Conservation (phyloP, 2,113 vertebrate species). For the Chloroceryle aenea region DNA sequence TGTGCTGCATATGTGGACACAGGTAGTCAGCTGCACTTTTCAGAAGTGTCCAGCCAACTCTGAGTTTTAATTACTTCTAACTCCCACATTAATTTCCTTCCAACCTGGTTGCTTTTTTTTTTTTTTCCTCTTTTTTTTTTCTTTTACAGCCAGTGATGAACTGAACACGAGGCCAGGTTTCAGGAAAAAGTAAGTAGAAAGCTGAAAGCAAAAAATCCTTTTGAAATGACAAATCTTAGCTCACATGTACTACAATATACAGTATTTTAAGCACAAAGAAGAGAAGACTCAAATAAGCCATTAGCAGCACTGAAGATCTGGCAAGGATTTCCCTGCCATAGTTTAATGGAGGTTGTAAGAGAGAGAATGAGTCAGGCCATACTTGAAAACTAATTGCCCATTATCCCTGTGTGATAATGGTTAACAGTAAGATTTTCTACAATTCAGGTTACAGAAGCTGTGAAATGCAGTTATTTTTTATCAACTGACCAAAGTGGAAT, state of each 20-base stretch:
- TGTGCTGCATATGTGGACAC: conserved; percentile 62
- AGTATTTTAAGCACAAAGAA: not conserved
- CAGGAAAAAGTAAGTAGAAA: not conserved
- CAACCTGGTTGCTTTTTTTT: conserved; percentile 11
- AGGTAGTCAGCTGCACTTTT: conserved; percentile 65
- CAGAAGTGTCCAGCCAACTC: conserved; percentile 45
- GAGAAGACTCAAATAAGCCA: not conserved
- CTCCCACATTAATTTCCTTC: conserved; percentile 31
- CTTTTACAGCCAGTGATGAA: not conserved
- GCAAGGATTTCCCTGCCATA: not conserved
- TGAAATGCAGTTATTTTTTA: not conserved
- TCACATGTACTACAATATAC: not conserved
- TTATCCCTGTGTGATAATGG: not conserved
- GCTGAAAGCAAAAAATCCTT: not conserved
- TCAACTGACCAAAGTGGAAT: not conserved
- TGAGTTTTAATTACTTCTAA: conserved; percentile 62
- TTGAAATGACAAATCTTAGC: not conserved
- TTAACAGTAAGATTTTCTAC: not conserved
- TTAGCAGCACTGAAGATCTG: not conserved
- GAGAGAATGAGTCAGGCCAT: not conserved
- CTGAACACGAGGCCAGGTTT: not conserved
- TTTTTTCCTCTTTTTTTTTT: not conserved
- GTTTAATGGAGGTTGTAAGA: not conserved
- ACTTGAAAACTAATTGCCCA: not conserved
- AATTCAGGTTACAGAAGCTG: not conserved